Base-by-base conservation (phyloP, 2,888 invertebrate genomes). In the Tenthredo amoena region DNA sequence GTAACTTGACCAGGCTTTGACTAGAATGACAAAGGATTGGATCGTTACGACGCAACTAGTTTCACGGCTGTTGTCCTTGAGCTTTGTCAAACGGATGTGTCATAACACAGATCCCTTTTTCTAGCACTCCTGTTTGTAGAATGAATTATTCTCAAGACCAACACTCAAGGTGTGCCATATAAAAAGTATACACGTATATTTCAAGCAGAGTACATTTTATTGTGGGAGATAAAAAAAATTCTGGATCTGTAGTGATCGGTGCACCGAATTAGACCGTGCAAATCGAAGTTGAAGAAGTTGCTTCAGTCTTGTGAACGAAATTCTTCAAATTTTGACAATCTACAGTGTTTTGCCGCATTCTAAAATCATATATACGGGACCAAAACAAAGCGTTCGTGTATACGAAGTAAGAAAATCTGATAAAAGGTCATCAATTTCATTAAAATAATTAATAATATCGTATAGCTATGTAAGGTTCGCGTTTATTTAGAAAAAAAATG, bases 1-100 rank as follows among this genome's bases (percentile, higher is more conserved):
- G 95, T 94, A 15, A 96, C 96, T 90, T 96, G 96, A 26, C 96
- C 96, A 0, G 95, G 95, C 85, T 96, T 95, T 0, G 96, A 96
- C 96, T 96, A 26, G 65, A 65, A 65, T 65, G 21, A 31, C 6
- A 15, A 65, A 65, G 15, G 31, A 65, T 31, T 2, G n/a, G n/a
- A 6, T n/a, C n/a, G 55, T 55, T n/a, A 7, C n/a, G n/a, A 5
- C 55, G 7, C n/a, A 55, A 55, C n/a, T 55, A 55, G 18, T 55
- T 55, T n/a, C 1, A 55, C n/a, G 6, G 55, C 55, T 55, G 18
- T 50, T 6, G 18, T 5, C 18, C 18, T 50, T 50, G 6, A n/a
- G n/a, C 50, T 50, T 50, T 18, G 0, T 50, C 18, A 50, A 5
- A 50, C n/a, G 1, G 0, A 6, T 4, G 18, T 47, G 47, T 47